Base-by-base conservation (phyloP, 2,888 invertebrate species). In the Petrophora chlorosata region DNA sequence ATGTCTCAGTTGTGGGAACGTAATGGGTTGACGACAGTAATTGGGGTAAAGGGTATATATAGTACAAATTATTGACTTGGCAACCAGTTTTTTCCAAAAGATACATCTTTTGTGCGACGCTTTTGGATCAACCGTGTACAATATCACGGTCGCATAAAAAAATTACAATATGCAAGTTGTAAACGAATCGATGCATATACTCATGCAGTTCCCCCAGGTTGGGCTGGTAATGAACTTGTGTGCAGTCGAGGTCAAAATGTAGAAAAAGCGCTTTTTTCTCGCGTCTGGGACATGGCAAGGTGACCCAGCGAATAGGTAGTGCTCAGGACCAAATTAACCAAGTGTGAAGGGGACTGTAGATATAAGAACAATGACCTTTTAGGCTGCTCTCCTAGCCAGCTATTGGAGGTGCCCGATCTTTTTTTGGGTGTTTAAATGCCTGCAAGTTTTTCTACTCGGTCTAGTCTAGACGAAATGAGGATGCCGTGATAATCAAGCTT, bases 281-380 rank as follows among this genome's bases (percentile, higher is more conserved):
- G 45, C 33, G 59, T 59, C 44, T 61, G 61, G 59, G 57, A 54
- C 61, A 53, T 43, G 38, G 23, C 63, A 70, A 70, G 74, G 71
- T 71, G 69, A 72, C 71, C 72, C 28, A 25, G 14, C 29, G 22
- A 61, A 55, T 40, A 39, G 51, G 56, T 55, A 55, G 55, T 25
- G 59, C 56, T 46, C 54, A 58, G 47, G 53, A 59, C 60, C 58
- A 57, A 60, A 53, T 30, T 56, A 60, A 51, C 64, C 59, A 63
- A 53, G 59, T 69, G 70, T 70, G 71, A 73, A 76, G 76, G 75
- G 65, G 69, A 70, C 62, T 52, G 60, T 48, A 53, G 49, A 60
- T 42, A 50, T 53, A 43, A 52, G 62, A 44, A 44, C 67, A 53
- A 53, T 60, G 65, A 71, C 70, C 71, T 67, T 59, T 60, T 57